Evolutionary conservation across 1,140 invertebrate genomes (phyloP).

Genomic region (Cylas formicarius): DNA sequence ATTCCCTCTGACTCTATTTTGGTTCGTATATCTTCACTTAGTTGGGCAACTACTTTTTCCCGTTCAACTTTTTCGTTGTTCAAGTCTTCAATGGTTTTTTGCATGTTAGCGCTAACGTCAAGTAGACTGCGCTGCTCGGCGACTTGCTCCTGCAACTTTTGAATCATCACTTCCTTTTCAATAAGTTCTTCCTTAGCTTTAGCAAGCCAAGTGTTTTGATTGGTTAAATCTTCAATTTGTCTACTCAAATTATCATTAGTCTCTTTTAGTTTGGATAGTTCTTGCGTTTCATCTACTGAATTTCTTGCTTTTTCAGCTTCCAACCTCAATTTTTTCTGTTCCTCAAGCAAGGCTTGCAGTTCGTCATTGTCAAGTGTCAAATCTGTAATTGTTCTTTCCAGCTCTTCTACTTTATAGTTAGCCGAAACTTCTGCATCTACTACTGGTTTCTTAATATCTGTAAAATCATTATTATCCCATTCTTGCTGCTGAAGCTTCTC

Average conservation of each 20-base stretch:
- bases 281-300: slow-evolving; percentile 2
- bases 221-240: too few relatives aligned
- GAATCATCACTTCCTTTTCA: slow-evolving; percentile 1
- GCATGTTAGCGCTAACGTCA: too few relatives aligned
- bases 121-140: too few relatives aligned
- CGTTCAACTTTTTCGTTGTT: too few relatives aligned
- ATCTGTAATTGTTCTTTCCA: slow-evolving; percentile 52
- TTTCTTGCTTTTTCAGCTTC: slow-evolving; percentile 30
- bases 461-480: slow-evolving; percentile 45
- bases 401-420: slow-evolving; percentile 39
- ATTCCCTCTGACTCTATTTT: too few relatives aligned
- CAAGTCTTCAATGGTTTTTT: too few relatives aligned
- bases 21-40: too few relatives aligned
- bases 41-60: too few relatives aligned
- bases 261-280: slow-evolving; percentile 6
- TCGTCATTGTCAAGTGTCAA: slow-evolving; percentile 64
- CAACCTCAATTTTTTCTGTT: slow-evolving; percentile 43
- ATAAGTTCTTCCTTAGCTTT: too few relatives aligned
- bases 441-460: slow-evolving; percentile 9
- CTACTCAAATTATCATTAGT: slow-evolving; percentile 11
- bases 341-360: slow-evolving; percentile 57
- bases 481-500: slow-evolving; percentile 55
- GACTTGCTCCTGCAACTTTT: too few relatives aligned
- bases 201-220: too few relatives aligned
- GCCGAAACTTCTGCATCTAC: slow-evolving; percentile 2